Evolutionary conservation across 2,888 invertebrate species (phyloP).

Genomic region (Dascillus cervinus): DNA sequence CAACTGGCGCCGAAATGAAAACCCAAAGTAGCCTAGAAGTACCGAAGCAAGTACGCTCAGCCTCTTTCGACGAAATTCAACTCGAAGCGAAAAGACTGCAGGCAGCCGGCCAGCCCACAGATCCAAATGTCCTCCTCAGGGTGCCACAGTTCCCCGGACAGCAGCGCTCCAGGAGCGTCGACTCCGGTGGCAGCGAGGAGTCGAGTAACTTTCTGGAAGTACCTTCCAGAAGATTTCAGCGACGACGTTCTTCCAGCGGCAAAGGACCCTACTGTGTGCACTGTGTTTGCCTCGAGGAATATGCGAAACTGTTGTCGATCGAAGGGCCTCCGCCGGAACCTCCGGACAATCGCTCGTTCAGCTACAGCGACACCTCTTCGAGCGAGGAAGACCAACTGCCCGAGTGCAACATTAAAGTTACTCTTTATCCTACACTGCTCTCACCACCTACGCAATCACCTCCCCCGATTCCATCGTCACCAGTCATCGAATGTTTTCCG

Average conservation of each 20-base stretch:
- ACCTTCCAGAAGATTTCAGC: slow-evolving; percentile 54
- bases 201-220: slow-evolving; percentile 48
- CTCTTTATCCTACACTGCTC: slow-evolving; percentile 52
- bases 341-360: slow-evolving; percentile 31
- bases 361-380: slow-evolving; percentile 47
- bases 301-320: slow-evolving; percentile 50
- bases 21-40: slow-evolving; percentile 86
- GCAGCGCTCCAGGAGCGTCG: slow-evolving; percentile 73
- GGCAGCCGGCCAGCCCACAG: slow-evolving; percentile 25
- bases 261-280: slow-evolving; percentile 68
- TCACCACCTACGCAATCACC: slow-evolving; percentile 40
- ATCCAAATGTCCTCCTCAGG: slow-evolving; percentile 46
- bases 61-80: slow-evolving; percentile 86
- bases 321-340: slow-evolving; percentile 39
- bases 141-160: slow-evolving; percentile 57
- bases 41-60: slow-evolving; percentile 83
- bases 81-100: slow-evolving; percentile 61
- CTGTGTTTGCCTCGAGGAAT: slow-evolving; percentile 69
- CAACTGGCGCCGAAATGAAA: slow-evolving; percentile 87
- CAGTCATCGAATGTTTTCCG: slow-evolving; percentile 52
- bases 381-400: slow-evolving; percentile 40
- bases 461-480: slow-evolving; percentile 41
- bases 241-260: slow-evolving; percentile 56
- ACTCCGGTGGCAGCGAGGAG: slow-evolving; percentile 65
- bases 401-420: slow-evolving; percentile 56